phyloP scores from a whole-genome alignment of 1,140 invertebrate genomes.

The Delia radicum region DNA sequence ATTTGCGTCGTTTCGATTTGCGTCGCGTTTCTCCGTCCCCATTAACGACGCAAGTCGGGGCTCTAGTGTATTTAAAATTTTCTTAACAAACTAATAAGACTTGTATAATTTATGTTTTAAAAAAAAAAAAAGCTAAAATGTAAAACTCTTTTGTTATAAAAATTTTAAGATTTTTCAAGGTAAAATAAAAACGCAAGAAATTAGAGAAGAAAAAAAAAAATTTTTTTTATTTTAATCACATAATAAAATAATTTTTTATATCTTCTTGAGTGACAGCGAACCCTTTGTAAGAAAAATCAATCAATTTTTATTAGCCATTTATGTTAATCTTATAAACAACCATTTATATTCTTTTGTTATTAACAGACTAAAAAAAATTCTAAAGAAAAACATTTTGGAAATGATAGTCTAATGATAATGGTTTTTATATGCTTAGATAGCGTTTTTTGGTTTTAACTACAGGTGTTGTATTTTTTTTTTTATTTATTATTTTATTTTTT shows the following conservation, averaged over 20 bases:
- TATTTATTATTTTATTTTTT: neutral
- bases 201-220: neutral
- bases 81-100: too few species aligned
- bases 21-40: too few species aligned
- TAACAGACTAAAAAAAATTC: neutral
- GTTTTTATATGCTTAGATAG: neutral
- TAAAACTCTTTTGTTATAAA: neutral
- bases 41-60: too few species aligned
- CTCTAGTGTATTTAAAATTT: too few species aligned
- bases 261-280: too few species aligned
- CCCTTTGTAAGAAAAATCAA: neutral
- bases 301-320: conserved; percentile 5
- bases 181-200: too few species aligned
- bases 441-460: neutral
- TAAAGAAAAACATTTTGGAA: neutral
- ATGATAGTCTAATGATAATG: neutral
- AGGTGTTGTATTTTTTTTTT: neutral
- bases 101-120: too few species aligned
- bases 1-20: too few species aligned
- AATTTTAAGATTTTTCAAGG: too few species aligned
- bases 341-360: neutral
- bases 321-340: neutral
- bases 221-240: neutral
- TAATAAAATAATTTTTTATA: neutral
- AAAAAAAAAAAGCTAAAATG: neutral